A percentile compares a stretch with the other conserved stretches of the same genome.
Evolutionary conservation across 2,797 vertebrate genomes (phyloP).

Genomic region (Nothura maculosa): DNA sequence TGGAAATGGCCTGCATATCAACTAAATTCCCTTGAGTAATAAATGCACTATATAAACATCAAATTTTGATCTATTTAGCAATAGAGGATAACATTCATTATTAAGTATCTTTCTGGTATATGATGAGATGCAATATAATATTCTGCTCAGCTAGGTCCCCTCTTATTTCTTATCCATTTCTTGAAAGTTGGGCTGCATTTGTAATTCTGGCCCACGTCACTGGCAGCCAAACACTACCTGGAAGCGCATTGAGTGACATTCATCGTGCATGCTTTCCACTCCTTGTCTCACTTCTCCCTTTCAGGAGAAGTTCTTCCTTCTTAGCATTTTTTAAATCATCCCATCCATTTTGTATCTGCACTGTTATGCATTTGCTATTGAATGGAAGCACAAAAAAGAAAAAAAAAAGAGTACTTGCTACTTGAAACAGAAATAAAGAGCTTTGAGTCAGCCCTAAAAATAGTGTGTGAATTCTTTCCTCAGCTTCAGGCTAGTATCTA

Average conservation of each 20-base stretch:
- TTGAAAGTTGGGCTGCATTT: neutral
- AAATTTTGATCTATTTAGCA: neutral
- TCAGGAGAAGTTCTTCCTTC: neutral
- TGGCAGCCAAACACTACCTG: rapidly evolving
- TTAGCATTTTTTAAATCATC: neutral
- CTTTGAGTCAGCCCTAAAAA: neutral
- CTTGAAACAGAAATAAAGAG: neutral
- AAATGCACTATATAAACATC: rapidly evolving
- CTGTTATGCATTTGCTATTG: neutral
- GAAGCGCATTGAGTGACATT: neutral
- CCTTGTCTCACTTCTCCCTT: neutral
- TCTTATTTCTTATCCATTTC: neutral
- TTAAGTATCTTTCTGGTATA: neutral
- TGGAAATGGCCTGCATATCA: neutral
- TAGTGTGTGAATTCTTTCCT: neutral
- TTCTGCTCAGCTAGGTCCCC: neutral
- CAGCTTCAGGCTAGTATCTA: neutral
- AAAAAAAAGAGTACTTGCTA: neutral
- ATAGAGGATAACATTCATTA: rapidly evolving
- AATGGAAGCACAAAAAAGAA: neutral
- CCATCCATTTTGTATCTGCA: neutral
- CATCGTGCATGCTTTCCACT: rapidly evolving
- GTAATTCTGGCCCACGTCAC: rapidly evolving
- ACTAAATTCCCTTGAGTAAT: neutral
- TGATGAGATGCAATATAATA: neutral